Evolutionary conservation across 2,797 vertebrate species (phyloP).

Genomic region (Diglossa cyanea): DNA sequence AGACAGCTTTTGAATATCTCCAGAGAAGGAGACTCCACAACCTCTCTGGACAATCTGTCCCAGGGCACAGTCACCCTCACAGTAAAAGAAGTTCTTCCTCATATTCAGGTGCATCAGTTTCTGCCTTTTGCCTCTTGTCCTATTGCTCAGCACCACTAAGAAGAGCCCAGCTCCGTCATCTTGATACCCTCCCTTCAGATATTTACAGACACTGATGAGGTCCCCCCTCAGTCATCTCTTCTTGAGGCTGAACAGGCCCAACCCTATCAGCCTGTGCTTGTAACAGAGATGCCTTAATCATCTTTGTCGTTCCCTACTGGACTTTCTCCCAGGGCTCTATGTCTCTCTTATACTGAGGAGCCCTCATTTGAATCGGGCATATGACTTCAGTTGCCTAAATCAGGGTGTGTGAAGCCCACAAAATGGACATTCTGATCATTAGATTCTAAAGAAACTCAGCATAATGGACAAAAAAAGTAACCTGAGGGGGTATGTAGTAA

Average conservation of each 20-base stretch:
- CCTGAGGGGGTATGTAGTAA: background rate
- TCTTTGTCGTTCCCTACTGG: background rate
- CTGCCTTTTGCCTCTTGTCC: background rate
- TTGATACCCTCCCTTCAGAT: background rate
- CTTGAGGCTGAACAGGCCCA: background rate
- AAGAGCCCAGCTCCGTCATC: background rate
- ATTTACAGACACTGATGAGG: background rate
- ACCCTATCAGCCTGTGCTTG: accelerated
- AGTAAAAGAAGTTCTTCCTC: background rate
- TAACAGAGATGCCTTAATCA: background rate
- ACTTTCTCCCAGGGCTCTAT: background rate
- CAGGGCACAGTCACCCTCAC: accelerated
- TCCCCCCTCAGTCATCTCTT: background rate
- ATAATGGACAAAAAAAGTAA: background rate
- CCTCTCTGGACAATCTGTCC: background rate
- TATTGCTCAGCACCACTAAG: background rate
- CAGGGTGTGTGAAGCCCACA: background rate
- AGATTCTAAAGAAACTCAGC: background rate
- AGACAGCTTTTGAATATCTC: background rate
- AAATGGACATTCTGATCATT: background rate
- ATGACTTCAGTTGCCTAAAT: background rate
- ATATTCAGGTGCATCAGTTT: background rate
- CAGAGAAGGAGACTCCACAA: background rate
- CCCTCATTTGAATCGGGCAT: background rate
- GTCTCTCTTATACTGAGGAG: background rate